Evolutionary conservation across 64 coral and sea anemone genomes (phyloP), one percentile per base, ranked within the genome.

Genomic region (Orbicella faveolata): DNA sequence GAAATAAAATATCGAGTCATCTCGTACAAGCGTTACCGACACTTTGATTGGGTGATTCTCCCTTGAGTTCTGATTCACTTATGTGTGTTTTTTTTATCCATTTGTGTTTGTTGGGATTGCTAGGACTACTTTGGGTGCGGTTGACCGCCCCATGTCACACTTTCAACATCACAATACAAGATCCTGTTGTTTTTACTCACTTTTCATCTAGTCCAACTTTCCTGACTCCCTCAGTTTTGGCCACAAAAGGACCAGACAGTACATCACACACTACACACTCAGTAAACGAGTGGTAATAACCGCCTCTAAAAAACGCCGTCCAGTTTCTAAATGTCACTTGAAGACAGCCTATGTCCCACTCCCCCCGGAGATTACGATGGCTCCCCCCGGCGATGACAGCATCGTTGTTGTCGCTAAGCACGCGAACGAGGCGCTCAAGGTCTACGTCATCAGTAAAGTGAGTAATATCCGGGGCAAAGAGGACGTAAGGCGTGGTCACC

Each of bases 281-380:
- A 2, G 74, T 80, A 76, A 90, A 93, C 0, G 96, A 98, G 30
- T 72, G 78, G 64, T 95, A 98, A 74, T 98, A 98, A 7, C 96
- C 96, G 0, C 84, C 90, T 48, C 66, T 85, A 61, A 88, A 91
- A 11, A 74, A 80, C 30, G 90, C 66, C 21, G 96, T 98, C 87
- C 94, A 99, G 68, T 99, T 96, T 68, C 86, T 87, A 34, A 99
- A 88, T 17, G 76, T 87, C 13, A 94, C 89, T 75, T 99, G 97
- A 52, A 90, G 93, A 80, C 97, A 99, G 9, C 97, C 97, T 39
- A 99, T 96, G 63, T 86, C 92, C 97, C 97, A 99, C 26, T 91
- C 36, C 36, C 94, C 97, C 7, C 85, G 74, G 52, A 84, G 89
- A 35, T 93, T 91, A 23, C 94, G 90, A 87, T 93, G 85, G 17